phyloP scores from a whole-genome alignment of 2,113 vertebrate species.

The Pelodiscus sinensis region DNA sequence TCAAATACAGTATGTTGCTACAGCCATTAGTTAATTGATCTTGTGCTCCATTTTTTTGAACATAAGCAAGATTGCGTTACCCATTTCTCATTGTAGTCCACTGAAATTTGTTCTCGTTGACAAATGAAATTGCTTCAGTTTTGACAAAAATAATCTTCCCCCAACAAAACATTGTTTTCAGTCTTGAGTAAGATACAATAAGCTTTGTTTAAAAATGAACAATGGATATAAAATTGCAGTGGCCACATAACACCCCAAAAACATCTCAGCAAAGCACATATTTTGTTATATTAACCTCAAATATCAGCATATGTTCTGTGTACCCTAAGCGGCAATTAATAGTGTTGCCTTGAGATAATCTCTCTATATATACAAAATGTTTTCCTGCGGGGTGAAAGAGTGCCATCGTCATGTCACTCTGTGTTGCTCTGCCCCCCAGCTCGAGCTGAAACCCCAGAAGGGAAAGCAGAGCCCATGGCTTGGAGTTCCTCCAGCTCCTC shows the following conservation, averaged over 20 bases:
- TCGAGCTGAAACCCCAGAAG: too few relatives aligned
- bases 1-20: slow-evolving; percentile 23
- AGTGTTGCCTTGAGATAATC: slow-evolving; percentile 22
- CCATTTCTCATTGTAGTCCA: neutral
- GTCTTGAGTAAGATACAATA: neutral
- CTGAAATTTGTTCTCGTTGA: slow-evolving; percentile 16
- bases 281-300: neutral
- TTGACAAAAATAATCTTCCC: neutral
- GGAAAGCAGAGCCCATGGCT: too few relatives aligned
- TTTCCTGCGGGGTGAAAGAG: too few relatives aligned
- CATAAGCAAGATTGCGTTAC: neutral
- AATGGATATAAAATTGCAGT: neutral
- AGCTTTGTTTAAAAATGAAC: neutral
- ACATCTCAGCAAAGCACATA: neutral
- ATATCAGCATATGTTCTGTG: neutral
- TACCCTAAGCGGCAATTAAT: neutral
- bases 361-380: too few relatives aligned
- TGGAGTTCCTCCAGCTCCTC: too few relatives aligned
- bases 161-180: neutral
- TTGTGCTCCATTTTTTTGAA: slow-evolving; percentile 21
- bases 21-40: slow-evolving; percentile 16
- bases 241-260: neutral
- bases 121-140: neutral
- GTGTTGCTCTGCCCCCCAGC: too few relatives aligned
- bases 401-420: too few relatives aligned